Evolutionary conservation across 2,888 invertebrate genomes (phyloP).

Genomic region (Galerucella nymphaeae): DNA sequence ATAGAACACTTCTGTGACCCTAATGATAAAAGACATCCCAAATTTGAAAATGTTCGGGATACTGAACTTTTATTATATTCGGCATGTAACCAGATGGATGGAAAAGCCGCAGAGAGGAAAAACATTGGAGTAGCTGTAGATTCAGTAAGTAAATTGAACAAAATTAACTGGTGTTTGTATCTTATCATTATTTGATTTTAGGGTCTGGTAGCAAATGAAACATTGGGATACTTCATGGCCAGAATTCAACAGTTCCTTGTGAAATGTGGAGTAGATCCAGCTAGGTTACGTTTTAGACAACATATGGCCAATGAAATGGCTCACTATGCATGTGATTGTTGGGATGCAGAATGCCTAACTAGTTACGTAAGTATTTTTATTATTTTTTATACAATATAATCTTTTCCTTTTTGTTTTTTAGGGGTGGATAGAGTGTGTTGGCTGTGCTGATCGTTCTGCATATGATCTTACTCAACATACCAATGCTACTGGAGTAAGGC

Average conservation of each 20-base stretch:
- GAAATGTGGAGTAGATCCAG: constrained; percentile 88
- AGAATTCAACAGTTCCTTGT: constrained; percentile 90
- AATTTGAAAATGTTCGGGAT: constrained; percentile 83
- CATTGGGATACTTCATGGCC: constrained; percentile 97
- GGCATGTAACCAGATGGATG: constrained; percentile 98
- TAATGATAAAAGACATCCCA: constrained; percentile 85
- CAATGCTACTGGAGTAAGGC: constrained; percentile 89
- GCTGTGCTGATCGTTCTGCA: constrained; percentile 98
- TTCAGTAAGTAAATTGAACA: constrained; percentile 65
- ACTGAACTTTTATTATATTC: constrained; percentile 88
- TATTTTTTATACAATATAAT: neutral
- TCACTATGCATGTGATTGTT: constrained; percentile 99
- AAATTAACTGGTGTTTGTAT: constrained; percentile 1
- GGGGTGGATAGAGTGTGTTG: constrained; percentile 99
- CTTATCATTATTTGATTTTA: constrained; percentile 55
- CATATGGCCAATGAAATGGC: constrained; percentile 99
- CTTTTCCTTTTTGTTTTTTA: constrained; percentile 54
- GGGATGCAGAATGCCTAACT: constrained; percentile 99
- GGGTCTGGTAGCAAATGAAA: constrained; percentile 94
- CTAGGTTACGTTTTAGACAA: constrained; percentile 92
- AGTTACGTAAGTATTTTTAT: constrained; percentile 79
- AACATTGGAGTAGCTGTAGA: constrained; percentile 91
- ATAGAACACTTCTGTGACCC: constrained; percentile 99
- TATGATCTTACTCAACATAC: constrained; percentile 96
- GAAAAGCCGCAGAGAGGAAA: constrained; percentile 81